Evolutionary conservation across 2,888 invertebrate genomes (phyloP), one percentile per base, ranked within the genome.

Genomic region (Dicyrtoma fusca): DNA sequence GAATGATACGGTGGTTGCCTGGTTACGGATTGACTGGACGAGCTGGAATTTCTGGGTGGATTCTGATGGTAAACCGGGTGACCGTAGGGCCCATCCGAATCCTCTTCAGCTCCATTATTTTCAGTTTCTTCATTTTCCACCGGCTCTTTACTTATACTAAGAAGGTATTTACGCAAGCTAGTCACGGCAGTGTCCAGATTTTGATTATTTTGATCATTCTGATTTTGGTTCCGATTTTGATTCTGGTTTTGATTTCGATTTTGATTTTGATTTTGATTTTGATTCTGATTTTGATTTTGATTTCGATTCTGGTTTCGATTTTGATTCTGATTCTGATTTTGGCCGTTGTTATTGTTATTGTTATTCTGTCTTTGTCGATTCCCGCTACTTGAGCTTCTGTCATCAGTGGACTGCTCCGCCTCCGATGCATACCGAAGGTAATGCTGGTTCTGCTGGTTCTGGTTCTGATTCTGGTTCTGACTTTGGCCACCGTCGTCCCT

Each of bases 121-220:
- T 65, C 47, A 13, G 14, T 4, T 26, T 65, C 65, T 1, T 51
- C 62, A 6, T 62, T 11, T 5, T 65, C 51, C n/a, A 25, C 25
- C 10, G 19, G 14, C 25, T 23, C 26, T 49, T 69, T 17, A 21
- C 44, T 51, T 10, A 51, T 21, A 1, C 53, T 70, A 42, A 70
- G 63, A 5, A 70, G 19, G 34, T 70, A 70, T 26, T 70, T 70
- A 21, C 51, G 69, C 3, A 70, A 44, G 21, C 62, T 70, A 14
- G 62, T 61, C 19, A 70, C 61, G n/a, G 62, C 51, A 8, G 49
- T 13, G 59, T 55, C 25, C 19, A 25, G 1, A 42, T 63, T 44
- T 1, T 63, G 2, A 17, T 19, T 19, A n/a, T 19, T 53, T 53
- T 19, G n/a, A 19, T 21, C 19, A 19, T 6, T 53, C 11, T 49